Evolutionary conservation across 2,888 invertebrate species (phyloP).

Genomic region (Drosophila cracens): DNA sequence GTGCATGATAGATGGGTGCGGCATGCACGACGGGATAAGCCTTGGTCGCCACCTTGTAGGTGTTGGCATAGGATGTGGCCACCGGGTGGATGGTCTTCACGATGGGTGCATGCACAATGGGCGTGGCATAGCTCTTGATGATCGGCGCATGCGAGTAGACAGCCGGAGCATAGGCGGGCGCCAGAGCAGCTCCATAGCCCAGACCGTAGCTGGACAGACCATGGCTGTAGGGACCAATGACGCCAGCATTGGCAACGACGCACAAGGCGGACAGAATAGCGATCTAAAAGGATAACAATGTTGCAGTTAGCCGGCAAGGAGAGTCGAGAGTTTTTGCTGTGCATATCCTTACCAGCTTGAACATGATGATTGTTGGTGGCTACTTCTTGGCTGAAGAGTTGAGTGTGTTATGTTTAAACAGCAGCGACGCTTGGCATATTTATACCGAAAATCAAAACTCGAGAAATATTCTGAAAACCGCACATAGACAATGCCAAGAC

Average conservation of each 20-base stretch:
- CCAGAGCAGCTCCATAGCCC: conserved; percentile 77
- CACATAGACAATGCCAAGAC: conserved; percentile 53
- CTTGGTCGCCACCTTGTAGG: conserved; percentile 83
- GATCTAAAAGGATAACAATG: conserved; percentile 64
- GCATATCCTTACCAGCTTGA: conserved; percentile 85
- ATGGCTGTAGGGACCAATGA: conserved; percentile 78
- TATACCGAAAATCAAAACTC: conserved; percentile 79
- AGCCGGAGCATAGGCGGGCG: conserved; percentile 78
- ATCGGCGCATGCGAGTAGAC: conserved; percentile 76
- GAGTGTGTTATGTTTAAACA: conserved; percentile 84
- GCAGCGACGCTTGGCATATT: conserved; percentile 81
- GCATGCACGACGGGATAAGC: conserved; percentile 81
- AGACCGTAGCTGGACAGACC: conserved; percentile 54
- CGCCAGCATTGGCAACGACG: conserved; percentile 85
- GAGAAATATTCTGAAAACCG: conserved; percentile 77
- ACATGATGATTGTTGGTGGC: conserved; percentile 82
- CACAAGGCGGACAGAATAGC: conserved; percentile 84
- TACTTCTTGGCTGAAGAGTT: conserved; percentile 72
- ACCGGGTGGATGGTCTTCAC: conserved; percentile 80
- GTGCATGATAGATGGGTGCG: conserved; percentile 69
- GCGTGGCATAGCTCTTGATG: conserved; percentile 79
- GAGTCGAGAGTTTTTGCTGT: conserved; percentile 41
- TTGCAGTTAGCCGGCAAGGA: neutral
- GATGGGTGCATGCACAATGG: conserved; percentile 79
- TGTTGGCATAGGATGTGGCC: conserved; percentile 84